Percentiles rank a stretch among this genome's conserved stretches.
Evolutionary conservation across 2,113 vertebrate genomes (phyloP).

Genomic region (Scomber japonicus): DNA sequence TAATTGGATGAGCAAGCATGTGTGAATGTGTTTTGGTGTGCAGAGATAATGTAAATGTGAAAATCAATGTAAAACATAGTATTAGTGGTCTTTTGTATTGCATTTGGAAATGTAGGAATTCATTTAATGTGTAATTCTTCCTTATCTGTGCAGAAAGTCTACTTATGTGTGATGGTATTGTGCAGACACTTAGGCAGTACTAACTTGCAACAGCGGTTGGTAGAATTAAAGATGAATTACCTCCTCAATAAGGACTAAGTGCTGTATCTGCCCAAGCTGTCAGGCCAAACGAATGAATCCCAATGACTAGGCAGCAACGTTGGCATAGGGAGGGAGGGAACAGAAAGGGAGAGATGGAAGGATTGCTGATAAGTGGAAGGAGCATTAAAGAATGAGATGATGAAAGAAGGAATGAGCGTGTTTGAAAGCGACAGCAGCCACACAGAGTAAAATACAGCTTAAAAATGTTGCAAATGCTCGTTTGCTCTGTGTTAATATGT

Average conservation of each 20-base stretch:
- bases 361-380: slow-evolving; percentile 42
- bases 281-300: slow-evolving; percentile 67
- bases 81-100: background rate
- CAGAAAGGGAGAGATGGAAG: slow-evolving; percentile 5
- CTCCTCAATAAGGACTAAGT: slow-evolving; percentile 68
- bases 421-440: slow-evolving; percentile 22
- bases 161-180: background rate
- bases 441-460: slow-evolving; percentile 26
- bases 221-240: slow-evolving; percentile 65
- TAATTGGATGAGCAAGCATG: background rate
- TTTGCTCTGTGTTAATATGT: slow-evolving; percentile 37
- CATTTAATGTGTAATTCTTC: background rate
- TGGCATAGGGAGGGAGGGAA: slow-evolving; percentile 1
- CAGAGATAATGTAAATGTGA: background rate
- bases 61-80: background rate
- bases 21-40: background rate
- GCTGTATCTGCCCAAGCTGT: slow-evolving; percentile 66
- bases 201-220: slow-evolving; percentile 22
- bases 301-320: slow-evolving; percentile 56
- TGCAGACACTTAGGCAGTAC: slow-evolving; percentile 1
- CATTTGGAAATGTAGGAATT: background rate
- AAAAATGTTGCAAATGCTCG: slow-evolving; percentile 30
- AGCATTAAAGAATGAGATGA: slow-evolving; percentile 16
- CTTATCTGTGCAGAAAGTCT: background rate
- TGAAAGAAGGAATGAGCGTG: background rate